A percentile compares a stretch with the other conserved stretches of the same genome.
These are phyloP conservation scores for Peribatodes rhomboidaria DNA, from an alignment of 2,888 invertebrate genomes.

Conservation along the genomic window DNA sequence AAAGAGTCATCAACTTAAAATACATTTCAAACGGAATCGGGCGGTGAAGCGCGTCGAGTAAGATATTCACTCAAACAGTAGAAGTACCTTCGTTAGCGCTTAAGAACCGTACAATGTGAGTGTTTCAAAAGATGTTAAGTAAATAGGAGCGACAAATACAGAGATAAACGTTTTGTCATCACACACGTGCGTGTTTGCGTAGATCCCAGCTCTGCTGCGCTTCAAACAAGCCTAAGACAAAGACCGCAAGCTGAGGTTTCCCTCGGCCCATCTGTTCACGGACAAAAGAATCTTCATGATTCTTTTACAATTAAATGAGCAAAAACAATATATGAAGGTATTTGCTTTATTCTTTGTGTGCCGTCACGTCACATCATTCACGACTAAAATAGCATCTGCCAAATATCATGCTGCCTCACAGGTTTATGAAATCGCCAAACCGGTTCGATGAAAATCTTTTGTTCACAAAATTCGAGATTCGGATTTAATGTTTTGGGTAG, in stretches of 20 bases:
- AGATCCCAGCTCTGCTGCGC: constrained; percentile 54
- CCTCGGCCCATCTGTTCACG: constrained; percentile 38
- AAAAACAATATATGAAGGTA: constrained; percentile 52
- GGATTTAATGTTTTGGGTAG: constrained; percentile 42
- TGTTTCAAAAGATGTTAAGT: constrained; percentile 60
- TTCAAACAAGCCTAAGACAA: constrained; percentile 48
- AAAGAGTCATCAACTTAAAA: constrained; percentile 57
- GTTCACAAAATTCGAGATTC: constrained; percentile 53
- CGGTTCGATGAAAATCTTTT: constrained; percentile 60
- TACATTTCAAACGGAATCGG: constrained; percentile 41
- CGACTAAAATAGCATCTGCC: constrained; percentile 62
- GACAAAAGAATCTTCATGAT: constrained; percentile 53
- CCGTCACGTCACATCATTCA: constrained; percentile 49
- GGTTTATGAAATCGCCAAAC: constrained; percentile 61
- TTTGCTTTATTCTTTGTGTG: constrained; percentile 50
- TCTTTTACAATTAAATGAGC: constrained; percentile 48
- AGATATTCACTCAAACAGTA: constrained; percentile 21
- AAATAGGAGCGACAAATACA: constrained; percentile 66
- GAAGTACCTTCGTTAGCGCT: constrained; percentile 24
- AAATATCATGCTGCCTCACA: constrained; percentile 49
- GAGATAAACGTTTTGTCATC: constrained; percentile 67
- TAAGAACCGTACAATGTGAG: constrained; percentile 47
- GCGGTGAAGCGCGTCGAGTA: constrained; percentile 13
- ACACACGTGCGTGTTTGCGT: constrained; percentile 74
- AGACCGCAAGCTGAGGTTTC: constrained; percentile 34